Evolutionary conservation across 2,888 invertebrate species (phyloP).

Genomic region (Branchellion lobata): DNA sequence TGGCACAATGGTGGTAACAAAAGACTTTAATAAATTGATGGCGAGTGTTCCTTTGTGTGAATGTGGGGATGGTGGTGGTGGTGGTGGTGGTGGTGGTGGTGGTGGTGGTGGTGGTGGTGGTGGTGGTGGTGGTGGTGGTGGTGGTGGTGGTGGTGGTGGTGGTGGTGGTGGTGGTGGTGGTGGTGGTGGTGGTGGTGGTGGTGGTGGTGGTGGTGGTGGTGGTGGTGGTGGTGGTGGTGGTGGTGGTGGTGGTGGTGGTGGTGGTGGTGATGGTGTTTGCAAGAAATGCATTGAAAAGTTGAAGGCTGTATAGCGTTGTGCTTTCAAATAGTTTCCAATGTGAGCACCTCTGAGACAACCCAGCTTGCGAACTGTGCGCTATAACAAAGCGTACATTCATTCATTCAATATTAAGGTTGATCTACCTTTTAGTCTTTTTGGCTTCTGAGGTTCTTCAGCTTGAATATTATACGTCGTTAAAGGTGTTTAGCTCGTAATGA

Average conservation of each 20-base stretch:
- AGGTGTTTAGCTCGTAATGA: too few relatives aligned
- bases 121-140: background rate
- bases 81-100: background rate
- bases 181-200: background rate
- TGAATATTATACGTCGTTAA: too few relatives aligned
- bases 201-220: too few relatives aligned
- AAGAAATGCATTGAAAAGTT: background rate
- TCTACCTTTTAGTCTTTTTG: too few relatives aligned
- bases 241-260: background rate
- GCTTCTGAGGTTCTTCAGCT: too few relatives aligned
- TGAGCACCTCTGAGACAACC: too few relatives aligned
- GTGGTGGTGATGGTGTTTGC: background rate
- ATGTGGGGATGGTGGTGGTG: background rate
- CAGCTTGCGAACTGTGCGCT: too few relatives aligned
- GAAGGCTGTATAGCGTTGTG: background rate
- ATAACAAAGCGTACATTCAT: too few relatives aligned
- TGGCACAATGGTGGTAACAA: background rate
- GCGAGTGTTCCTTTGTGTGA: background rate
- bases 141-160: background rate
- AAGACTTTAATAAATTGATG: background rate
- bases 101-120: background rate
- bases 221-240: background rate
- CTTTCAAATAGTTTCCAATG: too few relatives aligned
- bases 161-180: background rate
- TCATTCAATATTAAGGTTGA: too few relatives aligned